Evolutionary conservation across 1,140 invertebrate species (phyloP).

Genomic region (Campodea augens): DNA sequence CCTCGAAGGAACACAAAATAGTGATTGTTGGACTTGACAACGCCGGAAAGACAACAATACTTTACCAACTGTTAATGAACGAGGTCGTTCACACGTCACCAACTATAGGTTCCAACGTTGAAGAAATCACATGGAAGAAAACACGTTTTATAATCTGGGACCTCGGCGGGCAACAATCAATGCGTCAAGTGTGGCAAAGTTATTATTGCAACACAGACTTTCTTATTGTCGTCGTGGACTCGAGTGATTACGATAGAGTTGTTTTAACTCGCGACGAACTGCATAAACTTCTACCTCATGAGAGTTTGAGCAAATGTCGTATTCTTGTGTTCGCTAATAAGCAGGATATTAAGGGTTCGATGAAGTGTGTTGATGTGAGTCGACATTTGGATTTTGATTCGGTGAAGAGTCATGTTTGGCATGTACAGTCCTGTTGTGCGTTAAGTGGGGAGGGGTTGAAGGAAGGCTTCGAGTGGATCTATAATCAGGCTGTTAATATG

Average conservation of each 20-base stretch:
- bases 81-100: slow-evolving; percentile 47
- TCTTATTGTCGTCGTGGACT: slow-evolving; percentile 40
- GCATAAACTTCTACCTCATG: no score
- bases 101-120: slow-evolving; percentile 47
- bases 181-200: slow-evolving; percentile 38
- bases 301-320: no score
- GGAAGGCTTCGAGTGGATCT: no score
- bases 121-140: slow-evolving; percentile 44
- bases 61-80: slow-evolving; percentile 49
- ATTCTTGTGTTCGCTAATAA: no score
- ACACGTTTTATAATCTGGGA: slow-evolving; percentile 48
- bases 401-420: no score
- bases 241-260: slow-evolving; percentile 36
- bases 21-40: slow-evolving; percentile 46
- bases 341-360: no score
- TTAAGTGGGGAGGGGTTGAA: no score
- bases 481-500: no score
- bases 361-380: no score
- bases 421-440: no score
- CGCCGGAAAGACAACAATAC: slow-evolving; percentile 47
- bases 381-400: no score
- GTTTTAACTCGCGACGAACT: no score
- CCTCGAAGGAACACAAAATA: slow-evolving; percentile 40
- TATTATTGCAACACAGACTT: slow-evolving; percentile 42
- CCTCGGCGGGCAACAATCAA: slow-evolving; percentile 40